Evolutionary conservation across 1,140 invertebrate genomes (phyloP).

Genomic region (Drosophila kohkoa): DNA sequence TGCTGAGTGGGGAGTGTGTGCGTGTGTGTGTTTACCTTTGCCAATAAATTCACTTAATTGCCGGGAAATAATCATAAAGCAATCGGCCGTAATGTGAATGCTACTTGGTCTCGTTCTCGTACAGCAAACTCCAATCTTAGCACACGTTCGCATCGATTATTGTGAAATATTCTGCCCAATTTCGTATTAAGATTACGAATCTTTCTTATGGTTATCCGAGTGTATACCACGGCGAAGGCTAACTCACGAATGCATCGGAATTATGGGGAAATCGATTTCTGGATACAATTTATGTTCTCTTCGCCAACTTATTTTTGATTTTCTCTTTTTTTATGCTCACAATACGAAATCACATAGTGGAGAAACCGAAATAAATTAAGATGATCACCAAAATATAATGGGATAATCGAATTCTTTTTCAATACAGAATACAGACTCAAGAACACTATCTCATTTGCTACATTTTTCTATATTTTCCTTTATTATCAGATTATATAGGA

Average conservation of each 20-base stretch:
- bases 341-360: background rate
- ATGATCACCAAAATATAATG: too few species aligned
- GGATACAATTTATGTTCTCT: constrained; percentile 24
- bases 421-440: too few species aligned
- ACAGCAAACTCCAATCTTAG: constrained; percentile 8
- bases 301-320: background rate
- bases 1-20: background rate
- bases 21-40: constrained; percentile 72
- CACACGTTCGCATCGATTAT: constrained; percentile 45
- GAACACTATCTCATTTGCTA: too few species aligned
- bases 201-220: background rate
- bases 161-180: constrained; percentile 51
- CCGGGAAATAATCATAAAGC: constrained; percentile 84
- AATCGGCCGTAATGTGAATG: constrained; percentile 75
- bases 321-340: background rate
- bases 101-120: constrained; percentile 1
- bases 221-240: constrained; percentile 32
- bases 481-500: too few species aligned
- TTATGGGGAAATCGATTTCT: constrained; percentile 71
- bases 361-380: too few species aligned
- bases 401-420: too few species aligned
- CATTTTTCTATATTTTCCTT: too few species aligned
- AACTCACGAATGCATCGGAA: constrained; percentile 61
- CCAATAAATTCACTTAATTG: constrained; percentile 84
- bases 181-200: constrained; percentile 39